A percentile compares a stretch with the other conserved stretches of the same genome.
Evolutionary conservation across 2,113 vertebrate genomes (phyloP).

Genomic region (Glaucidium brasilianum): DNA sequence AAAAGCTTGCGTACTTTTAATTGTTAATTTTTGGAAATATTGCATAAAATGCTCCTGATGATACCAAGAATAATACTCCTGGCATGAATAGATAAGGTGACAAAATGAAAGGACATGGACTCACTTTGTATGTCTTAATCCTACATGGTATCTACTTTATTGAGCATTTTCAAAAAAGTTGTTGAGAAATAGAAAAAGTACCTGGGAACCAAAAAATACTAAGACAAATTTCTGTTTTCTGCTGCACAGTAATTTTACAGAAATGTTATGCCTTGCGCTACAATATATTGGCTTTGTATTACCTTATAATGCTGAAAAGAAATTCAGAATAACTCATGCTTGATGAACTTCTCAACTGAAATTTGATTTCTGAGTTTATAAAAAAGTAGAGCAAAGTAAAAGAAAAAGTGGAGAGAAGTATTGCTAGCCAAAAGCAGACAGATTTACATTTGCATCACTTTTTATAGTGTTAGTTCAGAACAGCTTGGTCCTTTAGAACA

Average conservation of each 20-base stretch:
- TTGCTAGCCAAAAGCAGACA: not conserved
- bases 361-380: constrained; percentile 41
- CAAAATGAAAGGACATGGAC: not conserved
- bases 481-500: constrained; percentile 23
- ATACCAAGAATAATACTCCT: not conserved
- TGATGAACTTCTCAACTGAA: constrained; percentile 16
- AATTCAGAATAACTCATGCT: not conserved
- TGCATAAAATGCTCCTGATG: not conserved
- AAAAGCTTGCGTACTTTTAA: not conserved
- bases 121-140: not conserved
- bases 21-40: not conserved
- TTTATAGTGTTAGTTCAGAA: constrained; percentile 24
- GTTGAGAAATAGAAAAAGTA: not conserved
- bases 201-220: not conserved
- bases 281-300: not conserved
- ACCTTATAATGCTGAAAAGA: not conserved
- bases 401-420: not conserved
- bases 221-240: not conserved
- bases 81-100: not conserved
- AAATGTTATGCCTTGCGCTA: not conserved
- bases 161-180: not conserved
- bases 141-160: not conserved
- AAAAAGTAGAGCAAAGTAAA: not conserved
- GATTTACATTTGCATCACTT: constrained; percentile 33
- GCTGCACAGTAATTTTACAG: not conserved